These are phyloP conservation scores for Pachyramphus minor DNA, from an alignment of 2,113 vertebrate species.

Conservation along the genomic window DNA sequence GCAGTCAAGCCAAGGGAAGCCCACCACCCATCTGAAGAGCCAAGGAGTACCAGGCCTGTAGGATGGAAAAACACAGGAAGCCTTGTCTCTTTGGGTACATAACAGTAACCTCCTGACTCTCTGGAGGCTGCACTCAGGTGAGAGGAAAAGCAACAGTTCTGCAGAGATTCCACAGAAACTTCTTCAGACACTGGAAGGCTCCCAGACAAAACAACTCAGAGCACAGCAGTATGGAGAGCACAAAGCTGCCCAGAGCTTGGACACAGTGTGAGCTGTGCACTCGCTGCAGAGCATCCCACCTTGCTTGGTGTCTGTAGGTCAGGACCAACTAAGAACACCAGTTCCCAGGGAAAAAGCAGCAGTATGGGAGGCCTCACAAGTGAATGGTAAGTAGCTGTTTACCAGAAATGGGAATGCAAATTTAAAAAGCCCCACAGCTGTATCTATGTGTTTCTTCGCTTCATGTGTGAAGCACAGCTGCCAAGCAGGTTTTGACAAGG, in stretches of 20 bases:
- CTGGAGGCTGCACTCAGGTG: neutral
- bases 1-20: neutral
- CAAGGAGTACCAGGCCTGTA: neutral
- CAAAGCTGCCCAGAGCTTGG: neutral
- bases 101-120: neutral
- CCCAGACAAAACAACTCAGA: neutral
- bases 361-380: neutral
- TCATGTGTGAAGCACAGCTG: neutral
- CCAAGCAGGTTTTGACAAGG: neutral
- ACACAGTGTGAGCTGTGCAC: rapidly evolving
- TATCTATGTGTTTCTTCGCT: neutral
- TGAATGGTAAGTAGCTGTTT: neutral
- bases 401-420: neutral
- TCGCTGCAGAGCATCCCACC: neutral
- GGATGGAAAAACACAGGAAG: neutral
- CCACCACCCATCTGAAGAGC: neutral
- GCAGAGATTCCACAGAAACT: neutral
- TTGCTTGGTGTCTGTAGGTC: neutral
- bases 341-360: neutral
- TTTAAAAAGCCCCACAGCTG: neutral
- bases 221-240: neutral
- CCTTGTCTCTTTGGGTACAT: neutral
- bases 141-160: neutral
- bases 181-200: neutral
- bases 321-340: neutral